phyloP scores from a whole-genome alignment of 2,797 vertebrate genomes.

The Poecile montanus region DNA sequence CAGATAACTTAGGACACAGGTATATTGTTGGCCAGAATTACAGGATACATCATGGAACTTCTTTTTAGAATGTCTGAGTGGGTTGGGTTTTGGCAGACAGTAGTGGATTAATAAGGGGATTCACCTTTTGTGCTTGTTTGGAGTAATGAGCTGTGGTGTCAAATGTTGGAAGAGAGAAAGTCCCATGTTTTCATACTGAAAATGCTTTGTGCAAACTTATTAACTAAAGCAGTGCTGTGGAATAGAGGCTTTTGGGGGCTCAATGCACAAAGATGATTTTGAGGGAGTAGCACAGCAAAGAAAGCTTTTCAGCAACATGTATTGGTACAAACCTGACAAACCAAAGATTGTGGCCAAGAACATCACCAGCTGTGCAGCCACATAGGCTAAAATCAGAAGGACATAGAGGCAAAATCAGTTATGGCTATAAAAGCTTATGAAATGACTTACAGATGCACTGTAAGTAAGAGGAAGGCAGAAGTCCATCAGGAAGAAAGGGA shows the following conservation, averaged over 20 bases:
- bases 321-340: not conserved
- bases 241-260: not conserved
- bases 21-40: not conserved
- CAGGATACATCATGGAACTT: accelerated
- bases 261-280: not conserved
- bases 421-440: not conserved
- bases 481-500: not conserved
- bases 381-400: not conserved
- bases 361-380: not conserved
- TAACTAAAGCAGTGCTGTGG: not conserved
- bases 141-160: not conserved
- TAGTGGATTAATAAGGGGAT: not conserved
- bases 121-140: not conserved
- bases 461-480: not conserved
- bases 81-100: not conserved
- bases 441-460: not conserved
- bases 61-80: not conserved
- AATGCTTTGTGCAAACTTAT: not conserved
- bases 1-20: not conserved
- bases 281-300: not conserved
- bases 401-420: not conserved
- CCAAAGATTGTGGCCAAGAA: not conserved
- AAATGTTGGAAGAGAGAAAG: not conserved
- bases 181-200: accelerated
- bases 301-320: not conserved